Percentiles rank a stretch among this genome's conserved stretches.
Evolutionary conservation across 2,113 vertebrate genomes (phyloP).

Genomic region (Nyctereutes procyonoides): DNA sequence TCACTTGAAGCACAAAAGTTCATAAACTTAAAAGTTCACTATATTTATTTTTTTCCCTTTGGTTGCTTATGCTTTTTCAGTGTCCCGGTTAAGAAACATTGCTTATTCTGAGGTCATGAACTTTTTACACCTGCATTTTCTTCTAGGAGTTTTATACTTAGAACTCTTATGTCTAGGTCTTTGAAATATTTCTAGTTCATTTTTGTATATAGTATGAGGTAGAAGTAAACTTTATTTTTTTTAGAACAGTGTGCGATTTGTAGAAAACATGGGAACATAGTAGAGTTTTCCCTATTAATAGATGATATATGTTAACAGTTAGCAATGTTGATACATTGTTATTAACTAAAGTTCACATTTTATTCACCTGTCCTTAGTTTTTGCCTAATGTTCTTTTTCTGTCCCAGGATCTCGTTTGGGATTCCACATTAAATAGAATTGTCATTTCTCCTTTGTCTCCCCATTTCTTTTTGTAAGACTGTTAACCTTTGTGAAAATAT

Average conservation of each 20-base stretch:
- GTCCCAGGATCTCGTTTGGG: background rate
- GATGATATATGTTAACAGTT: background rate
- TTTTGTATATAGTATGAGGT: background rate
- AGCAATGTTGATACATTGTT: background rate
- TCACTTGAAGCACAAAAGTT: background rate
- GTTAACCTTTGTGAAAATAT: background rate
- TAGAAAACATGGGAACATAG: background rate
- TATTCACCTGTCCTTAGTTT: background rate
- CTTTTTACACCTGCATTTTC: background rate
- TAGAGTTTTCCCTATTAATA: background rate
- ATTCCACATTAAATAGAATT: background rate
- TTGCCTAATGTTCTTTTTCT: background rate
- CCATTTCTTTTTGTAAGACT: background rate
- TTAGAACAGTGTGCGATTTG: background rate
- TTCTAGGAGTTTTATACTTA: background rate
- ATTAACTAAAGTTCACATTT: background rate
- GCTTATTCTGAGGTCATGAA: background rate
- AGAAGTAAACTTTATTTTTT: background rate
- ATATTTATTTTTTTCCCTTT: background rate
- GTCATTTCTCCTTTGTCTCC: background rate
- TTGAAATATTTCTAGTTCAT: constrained; percentile 7
- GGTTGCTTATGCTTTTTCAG: background rate
- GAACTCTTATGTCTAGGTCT: background rate
- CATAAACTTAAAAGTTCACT: background rate
- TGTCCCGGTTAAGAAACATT: background rate